Evolutionary conservation across 2,113 vertebrate species (phyloP).

Genomic region (Pelobates fuscus): DNA sequence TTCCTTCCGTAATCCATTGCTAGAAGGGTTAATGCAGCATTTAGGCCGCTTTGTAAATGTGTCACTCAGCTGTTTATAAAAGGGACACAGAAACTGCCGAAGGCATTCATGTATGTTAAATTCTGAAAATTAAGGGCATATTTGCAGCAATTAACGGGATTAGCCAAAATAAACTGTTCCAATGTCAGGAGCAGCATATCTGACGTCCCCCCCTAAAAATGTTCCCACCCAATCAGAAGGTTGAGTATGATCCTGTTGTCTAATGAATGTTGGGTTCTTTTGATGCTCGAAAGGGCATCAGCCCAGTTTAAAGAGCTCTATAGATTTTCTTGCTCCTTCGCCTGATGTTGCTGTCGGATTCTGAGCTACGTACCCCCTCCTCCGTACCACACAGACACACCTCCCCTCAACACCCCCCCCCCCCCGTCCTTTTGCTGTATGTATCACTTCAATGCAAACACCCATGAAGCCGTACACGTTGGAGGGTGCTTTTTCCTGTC

Average conservation of each 20-base stretch:
- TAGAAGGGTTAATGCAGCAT: not conserved
- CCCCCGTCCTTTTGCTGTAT: not conserved
- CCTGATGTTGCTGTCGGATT: not conserved
- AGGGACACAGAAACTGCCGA: too few species aligned
- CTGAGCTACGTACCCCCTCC: constrained; percentile 1
- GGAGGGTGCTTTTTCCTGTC: not conserved
- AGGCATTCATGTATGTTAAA: not conserved
- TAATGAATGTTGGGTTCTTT: not conserved
- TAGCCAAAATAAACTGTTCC: not conserved
- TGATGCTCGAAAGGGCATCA: not conserved
- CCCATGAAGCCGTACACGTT: not conserved
- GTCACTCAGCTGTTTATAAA: too few species aligned
- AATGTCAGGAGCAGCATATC: not conserved
- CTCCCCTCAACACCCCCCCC: not conserved
- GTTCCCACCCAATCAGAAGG: not conserved
- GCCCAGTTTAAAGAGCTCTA: not conserved
- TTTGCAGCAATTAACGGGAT: not conserved
- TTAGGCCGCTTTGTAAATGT: too few species aligned
- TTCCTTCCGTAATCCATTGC: too few species aligned
- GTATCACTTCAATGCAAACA: constrained; percentile 3
- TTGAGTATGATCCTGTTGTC: not conserved
- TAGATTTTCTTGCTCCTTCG: not conserved
- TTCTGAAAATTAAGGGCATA: not conserved
- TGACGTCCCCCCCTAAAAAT: not conserved
- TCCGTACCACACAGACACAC: constrained; percentile 18